A percentile compares a stretch with the other conserved stretches of the same genome.
These are phyloP conservation scores for Cynoglossus semilaevis DNA, from an alignment of 2,113 vertebrate species.

Conservation along the genomic window DNA sequence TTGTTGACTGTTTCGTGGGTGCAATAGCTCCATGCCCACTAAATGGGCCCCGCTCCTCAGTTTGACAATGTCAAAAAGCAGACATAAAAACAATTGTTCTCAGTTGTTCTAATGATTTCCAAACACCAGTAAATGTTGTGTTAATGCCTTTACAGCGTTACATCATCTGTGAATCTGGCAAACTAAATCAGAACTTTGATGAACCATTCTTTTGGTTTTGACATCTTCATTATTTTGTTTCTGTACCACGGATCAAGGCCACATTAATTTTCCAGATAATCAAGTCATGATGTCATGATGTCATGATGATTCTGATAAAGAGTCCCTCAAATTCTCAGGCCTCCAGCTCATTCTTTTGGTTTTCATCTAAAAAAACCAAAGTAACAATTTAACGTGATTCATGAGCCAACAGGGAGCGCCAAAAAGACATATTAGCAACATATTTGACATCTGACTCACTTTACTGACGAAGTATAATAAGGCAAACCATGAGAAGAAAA, in stretches of 20 bases:
- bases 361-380: slow-evolving; percentile 27
- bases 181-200: slow-evolving; percentile 7
- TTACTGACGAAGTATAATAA: slow-evolving; percentile 33
- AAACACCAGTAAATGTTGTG: too few species aligned
- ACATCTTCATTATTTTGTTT: slow-evolving; percentile 13
- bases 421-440: slow-evolving; percentile 10
- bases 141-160: too few species aligned
- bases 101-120: too few species aligned
- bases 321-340: slow-evolving; percentile 9
- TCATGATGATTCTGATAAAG: slow-evolving; percentile 19
- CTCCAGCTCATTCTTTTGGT: slow-evolving; percentile 38
- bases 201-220: background rate
- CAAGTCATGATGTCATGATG: slow-evolving; percentile 36
- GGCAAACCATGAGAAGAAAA: slow-evolving; percentile 22
- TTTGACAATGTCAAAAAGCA: too few species aligned
- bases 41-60: too few species aligned
- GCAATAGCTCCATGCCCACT: too few species aligned
- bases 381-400: slow-evolving; percentile 33
- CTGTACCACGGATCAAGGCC: slow-evolving; percentile 31
- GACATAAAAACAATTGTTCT: too few species aligned
- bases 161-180: slow-evolving; percentile 6
- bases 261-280: slow-evolving; percentile 40
- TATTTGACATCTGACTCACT: slow-evolving; percentile 43
- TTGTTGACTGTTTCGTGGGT: too few species aligned
- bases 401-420: slow-evolving; percentile 21